These are phyloP conservation scores for Acromyrmex charruanus DNA, from an alignment of 1,140 invertebrate genomes.

Conservation along the genomic window DNA sequence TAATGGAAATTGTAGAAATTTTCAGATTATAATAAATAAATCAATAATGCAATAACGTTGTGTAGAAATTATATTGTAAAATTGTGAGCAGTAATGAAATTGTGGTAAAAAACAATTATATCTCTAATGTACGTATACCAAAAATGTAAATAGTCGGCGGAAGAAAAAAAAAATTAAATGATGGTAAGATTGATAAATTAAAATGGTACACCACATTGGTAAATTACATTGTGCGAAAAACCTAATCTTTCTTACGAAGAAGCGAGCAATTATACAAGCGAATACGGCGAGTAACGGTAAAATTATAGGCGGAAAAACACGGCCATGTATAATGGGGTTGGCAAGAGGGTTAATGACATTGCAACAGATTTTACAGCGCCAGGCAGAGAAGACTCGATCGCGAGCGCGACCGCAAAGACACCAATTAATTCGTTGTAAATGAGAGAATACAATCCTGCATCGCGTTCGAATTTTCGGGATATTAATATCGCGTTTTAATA, in stretches of 20 bases:
- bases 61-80: background rate
- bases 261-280: slow-evolving; percentile 5
- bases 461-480: slow-evolving; percentile 58
- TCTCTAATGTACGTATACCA: background rate
- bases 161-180: background rate
- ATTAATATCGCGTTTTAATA: slow-evolving; percentile 61
- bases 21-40: background rate
- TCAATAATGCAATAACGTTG: background rate
- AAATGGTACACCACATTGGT: background rate
- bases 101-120: background rate
- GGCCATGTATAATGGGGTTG: slow-evolving; percentile 19
- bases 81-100: background rate
- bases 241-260: slow-evolving; percentile 19
- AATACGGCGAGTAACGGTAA: slow-evolving; percentile 11
- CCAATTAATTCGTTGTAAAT: slow-evolving; percentile 62
- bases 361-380: slow-evolving; percentile 39
- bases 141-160: background rate
- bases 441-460: slow-evolving; percentile 54
- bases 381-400: slow-evolving; percentile 43
- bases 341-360: slow-evolving; percentile 58
- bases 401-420: slow-evolving; percentile 56
- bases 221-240: background rate
- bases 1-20: background rate
- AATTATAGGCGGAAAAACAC: slow-evolving; percentile 38
- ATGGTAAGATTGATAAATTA: slow-evolving; percentile 17